Evolutionary conservation across 1,140 invertebrate species (phyloP).

Genomic region (Euwallacea fornicatus): DNA sequence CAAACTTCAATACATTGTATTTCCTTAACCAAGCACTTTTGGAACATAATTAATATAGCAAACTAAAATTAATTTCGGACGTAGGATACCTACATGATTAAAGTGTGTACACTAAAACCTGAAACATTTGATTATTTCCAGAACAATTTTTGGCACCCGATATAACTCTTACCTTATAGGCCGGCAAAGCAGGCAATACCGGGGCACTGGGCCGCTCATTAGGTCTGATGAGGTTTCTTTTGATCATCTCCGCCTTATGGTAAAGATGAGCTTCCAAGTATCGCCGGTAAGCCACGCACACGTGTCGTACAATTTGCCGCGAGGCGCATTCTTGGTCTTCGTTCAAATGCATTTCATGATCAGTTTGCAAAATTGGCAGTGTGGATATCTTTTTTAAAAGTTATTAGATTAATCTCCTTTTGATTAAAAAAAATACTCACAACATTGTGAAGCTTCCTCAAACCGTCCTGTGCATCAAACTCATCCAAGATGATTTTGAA

Average conservation of each 20-base stretch:
- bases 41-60: no score
- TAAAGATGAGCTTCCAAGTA: constrained; percentile 92
- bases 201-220: constrained; percentile 52
- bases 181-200: constrained; percentile 57
- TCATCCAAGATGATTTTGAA: constrained; percentile 89
- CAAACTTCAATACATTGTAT: no score
- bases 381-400: constrained; percentile 70
- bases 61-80: no score
- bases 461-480: constrained; percentile 87
- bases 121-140: no score
- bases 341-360: constrained; percentile 69
- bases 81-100: no score
- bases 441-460: constrained; percentile 91
- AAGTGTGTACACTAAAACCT: no score
- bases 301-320: constrained; percentile 92
- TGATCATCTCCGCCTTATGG: constrained; percentile 79
- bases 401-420: not conserved
- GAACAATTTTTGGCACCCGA: not conserved
- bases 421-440: constrained; percentile 55
- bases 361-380: constrained; percentile 73
- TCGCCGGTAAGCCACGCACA: constrained; percentile 85
- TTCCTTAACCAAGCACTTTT: no score
- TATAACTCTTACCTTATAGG: constrained; percentile 62
- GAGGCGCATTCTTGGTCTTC: constrained; percentile 91
- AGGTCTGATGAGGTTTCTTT: constrained; percentile 52